A percentile compares a stretch with the other conserved stretches of the same genome.
Conservation (phyloP, 2,888 invertebrate genomes). For the Periphyllus acericola region DNA sequence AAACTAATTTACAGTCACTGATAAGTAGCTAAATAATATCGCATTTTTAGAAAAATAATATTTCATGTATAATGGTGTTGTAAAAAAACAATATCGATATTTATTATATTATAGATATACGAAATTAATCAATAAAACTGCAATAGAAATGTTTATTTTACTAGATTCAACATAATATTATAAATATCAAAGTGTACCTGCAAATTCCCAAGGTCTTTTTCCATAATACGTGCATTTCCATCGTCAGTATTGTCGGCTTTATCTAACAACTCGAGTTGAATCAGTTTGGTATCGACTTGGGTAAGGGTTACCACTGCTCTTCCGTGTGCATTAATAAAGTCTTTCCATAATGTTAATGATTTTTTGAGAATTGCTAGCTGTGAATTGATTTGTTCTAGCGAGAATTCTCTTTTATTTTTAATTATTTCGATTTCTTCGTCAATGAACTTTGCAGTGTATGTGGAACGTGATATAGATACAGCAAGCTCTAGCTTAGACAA, state of each 20-base stretch:
- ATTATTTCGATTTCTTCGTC: conserved; percentile 67
- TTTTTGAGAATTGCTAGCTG: conserved; percentile 69
- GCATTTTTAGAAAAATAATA: too few species aligned
- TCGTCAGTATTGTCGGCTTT: conserved; percentile 50
- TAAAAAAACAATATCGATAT: too few species aligned
- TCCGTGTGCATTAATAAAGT: conserved; percentile 78
- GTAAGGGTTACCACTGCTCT: conserved; percentile 77
- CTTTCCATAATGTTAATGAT: conserved; percentile 74
- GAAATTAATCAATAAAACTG: too few species aligned
- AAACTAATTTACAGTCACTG: too few species aligned
- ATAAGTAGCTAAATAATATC: too few species aligned
- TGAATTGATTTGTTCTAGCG: conserved; percentile 35
- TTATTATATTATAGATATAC: too few species aligned
- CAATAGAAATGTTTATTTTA: too few species aligned
- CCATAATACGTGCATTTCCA: conserved; percentile 27
- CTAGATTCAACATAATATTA: background rate
- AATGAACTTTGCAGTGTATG: conserved; percentile 71
- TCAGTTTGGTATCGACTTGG: conserved; percentile 78
- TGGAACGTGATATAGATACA: conserved; percentile 68
- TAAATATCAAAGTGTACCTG: conserved; percentile 10
- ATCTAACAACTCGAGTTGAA: conserved; percentile 74
- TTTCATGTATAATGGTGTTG: too few species aligned
- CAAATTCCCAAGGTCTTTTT: conserved; percentile 51
- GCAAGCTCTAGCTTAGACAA: conserved; percentile 68
- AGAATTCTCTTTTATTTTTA: conserved; percentile 34